Base-by-base conservation (phyloP, 2,113 vertebrate genomes). In the Gasterosteus nipponicus region DNA sequence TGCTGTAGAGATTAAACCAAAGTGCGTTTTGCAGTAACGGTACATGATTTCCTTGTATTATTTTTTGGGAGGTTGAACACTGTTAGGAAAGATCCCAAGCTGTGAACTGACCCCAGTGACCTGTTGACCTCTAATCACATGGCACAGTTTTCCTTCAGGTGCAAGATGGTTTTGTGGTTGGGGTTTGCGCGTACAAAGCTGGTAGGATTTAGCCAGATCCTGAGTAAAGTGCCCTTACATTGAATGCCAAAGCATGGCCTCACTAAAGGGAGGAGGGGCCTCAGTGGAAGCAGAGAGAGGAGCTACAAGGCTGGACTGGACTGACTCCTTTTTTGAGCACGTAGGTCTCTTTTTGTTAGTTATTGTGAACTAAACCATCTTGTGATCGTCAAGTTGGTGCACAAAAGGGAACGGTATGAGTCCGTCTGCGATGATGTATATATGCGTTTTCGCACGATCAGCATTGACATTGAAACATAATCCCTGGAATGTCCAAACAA, bases 391-490 rank as follows among this genome's bases (percentile, higher is more conserved):
- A 69, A 68, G 81, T 83, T 67, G 59, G 67, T 31, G 16, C 66
- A 64, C 51, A 69, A 83, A 81, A 77, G 72, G 58, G 61, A 89
- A 81, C 74, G 77, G 85, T 64, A 69, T 86, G 87, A 1, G 22
- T 26, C 22, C 22, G 22, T 42, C 41, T 11, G 41, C 9, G 41
- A 42, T 10, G 41, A 42, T 42, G 41, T 11, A 42, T 3, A 44
- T 44, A 16, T 18, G 14, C 44, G 5, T 47, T 5, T 47, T 18
- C 4, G 44, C 38, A 26, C 22, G 22, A 26, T 26, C 22, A 1
- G 22, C 22, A 26, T 26, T 26, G 22, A 26, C 1, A 26, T 26
- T 26, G 22, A 26, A 26, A 26, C 22, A 26, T 39, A 39, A 39
- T 6, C 38, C 38, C 4, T 8, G 8, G 38, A 39, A 4, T 39